Evolutionary conservation across 2,888 invertebrate genomes (phyloP), one percentile per base, ranked within the genome.

Genomic region (Drosophila demipolita): DNA sequence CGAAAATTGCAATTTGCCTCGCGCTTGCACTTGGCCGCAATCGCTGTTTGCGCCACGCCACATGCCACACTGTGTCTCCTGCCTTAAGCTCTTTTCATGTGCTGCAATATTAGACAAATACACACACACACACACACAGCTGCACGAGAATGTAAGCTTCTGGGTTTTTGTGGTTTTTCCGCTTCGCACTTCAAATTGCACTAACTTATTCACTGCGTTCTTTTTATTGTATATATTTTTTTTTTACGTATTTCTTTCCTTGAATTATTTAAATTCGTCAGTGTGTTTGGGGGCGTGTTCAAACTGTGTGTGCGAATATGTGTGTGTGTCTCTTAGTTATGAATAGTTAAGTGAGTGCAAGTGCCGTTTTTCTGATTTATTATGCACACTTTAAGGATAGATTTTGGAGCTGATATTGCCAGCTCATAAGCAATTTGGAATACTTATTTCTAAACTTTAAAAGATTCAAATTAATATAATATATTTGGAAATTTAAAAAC

Each of bases 331-430:
- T 69, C 74, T 69, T 75, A 66, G 87, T 87, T 87, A 87, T 87
- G 87, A 83, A 83, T 83, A 84, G 60, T 67, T 81, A 82, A 87
- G 87, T 83, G 87, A 69, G 69, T 82, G 76, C 83, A 85, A 73
- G 69, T 65, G 66, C 78, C 59, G 60, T 38, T 63, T 76, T 64
- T 76, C 57, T 61, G 64, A 76, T 60, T 63, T 70, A 70, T 74
- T 70, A 42, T 50, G 67, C 55, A 38, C 62, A 48, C 42, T 48
- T 54, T 36, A 40, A 53, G 40, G 72, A 26, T 57, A 62, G 49
- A 20, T 1, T 20, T 29, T 29, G 26, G 40, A 12, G 36, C 48
- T 63, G 36, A 58, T 48, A 54, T 11, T 50, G 54, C 20, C 26
- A 48, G 7, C 45, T 50, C 38, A 57, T 35, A 48, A 33, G 29